Evolutionary conservation across 1,140 invertebrate species (phyloP), one percentile per base, ranked within the genome.

Genomic region (Psilanteris sp.): DNA sequence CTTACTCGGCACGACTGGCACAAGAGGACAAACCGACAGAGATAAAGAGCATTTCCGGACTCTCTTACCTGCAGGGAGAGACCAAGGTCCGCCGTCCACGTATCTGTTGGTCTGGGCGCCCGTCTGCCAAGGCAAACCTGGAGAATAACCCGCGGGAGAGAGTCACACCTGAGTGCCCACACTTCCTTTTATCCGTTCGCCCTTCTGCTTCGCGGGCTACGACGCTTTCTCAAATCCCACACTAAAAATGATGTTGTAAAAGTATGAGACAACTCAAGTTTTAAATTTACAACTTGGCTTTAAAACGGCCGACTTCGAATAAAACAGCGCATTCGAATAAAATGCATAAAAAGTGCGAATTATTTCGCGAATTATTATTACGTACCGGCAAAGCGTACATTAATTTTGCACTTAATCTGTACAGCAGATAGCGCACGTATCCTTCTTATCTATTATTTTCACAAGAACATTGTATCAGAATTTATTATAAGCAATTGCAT

Each of bases 41-140:
- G 86, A 88, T 87, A 88, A 87, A 88, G 83, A 85, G 82, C 82
- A 85, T 84, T 88, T 87, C 86, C 87, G 87, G 85, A 84, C 81
- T 67, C 62, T 67, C 39, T 34, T 77, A 72, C n/a, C 71, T 72
- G 37, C 61, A 26, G 61, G 80, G 83, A 79, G 72, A 78, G 79
- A 82, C 79, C 79, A 80, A 80, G 82, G 77, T 80, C 79, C 61
- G 48, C 61, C 34, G 57, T 62, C 32, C 36, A 59, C 71, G 79
- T 80, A 80, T 82, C 74, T 81, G 68, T 27, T 22, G 32, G 52
- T 43, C 46, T 59, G 44, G 44, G 43, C 44, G 44, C 14, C 54
- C 44, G 54, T 16, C 46, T 50, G 68, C 68, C 61, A 80, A 70
- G 78, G 78, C 79, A 74, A 84, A 77, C 76, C 78, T 75, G 68